Base-by-base conservation (phyloP, 2,797 vertebrate species). In the Phylloscopus collybita region DNA sequence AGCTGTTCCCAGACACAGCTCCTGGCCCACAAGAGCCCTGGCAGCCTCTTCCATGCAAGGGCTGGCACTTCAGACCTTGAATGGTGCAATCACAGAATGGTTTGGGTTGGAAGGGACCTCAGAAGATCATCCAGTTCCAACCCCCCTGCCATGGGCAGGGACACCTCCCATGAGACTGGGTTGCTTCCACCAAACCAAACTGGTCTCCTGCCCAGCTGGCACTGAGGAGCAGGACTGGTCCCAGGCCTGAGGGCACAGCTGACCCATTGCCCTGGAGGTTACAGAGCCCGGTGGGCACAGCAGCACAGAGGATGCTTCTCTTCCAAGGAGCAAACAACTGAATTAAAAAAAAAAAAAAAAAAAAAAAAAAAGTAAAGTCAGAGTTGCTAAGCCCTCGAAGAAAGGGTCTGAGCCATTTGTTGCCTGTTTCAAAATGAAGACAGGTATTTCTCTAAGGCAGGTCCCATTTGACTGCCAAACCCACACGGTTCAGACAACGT, bases 261-360 rank as follows among this genome's bases (percentile, higher is more conserved):
- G 40, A 57, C 13, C 22, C 44, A 2, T 1, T 18, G n/a, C 32
- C 27, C 73, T 27, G 61, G 14, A 64, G 53, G 1, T 0, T 2
- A 19, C 3, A 42, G 10, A 66, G 38, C 40, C 32, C 66, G 7
- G 9, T 9, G 60, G 30, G 7, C 16, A 27, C 2, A 32, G 13
- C 9, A 15, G 20, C 5, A 16, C 1, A 0, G 61, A 60, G 59
- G 49, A 30, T 10, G 34, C 29, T 79, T 53, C 59, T 53, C n/a
- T 47, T 78, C 57, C 42, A 71, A 23, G 49, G 50, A 72, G 20
- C 29, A 44, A 42, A 18, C 34, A 83, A 62, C 23, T 30, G 26
- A 51, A 19, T 34, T 60, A 56, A 75, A 79, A 8, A 11, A 47
- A 5, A 44, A 32, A 44, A 64, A 56, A 75, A 79, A 8, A 11